Evolutionary conservation across 2,113 vertebrate genomes (phyloP).

Genomic region (Tautogolabrus adspersus): DNA sequence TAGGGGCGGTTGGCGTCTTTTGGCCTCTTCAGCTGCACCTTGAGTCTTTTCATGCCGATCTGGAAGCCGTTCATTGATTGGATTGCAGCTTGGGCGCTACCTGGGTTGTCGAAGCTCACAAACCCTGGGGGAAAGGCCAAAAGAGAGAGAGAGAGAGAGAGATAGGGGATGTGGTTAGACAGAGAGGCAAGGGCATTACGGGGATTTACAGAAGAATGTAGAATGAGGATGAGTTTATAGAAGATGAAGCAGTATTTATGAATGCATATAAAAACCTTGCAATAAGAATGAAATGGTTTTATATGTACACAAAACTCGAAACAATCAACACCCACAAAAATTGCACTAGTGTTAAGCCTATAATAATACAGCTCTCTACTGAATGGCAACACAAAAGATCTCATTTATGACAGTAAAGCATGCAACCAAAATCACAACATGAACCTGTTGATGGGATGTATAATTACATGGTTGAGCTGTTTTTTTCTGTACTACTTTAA

Average conservation of each 20-base stretch:
- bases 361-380: slow-evolving; percentile 13
- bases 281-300: neutral
- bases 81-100: slow-evolving; percentile 98
- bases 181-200: slow-evolving; percentile 16
- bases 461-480: slow-evolving; percentile 42
- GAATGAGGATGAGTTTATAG: slow-evolving; percentile 34
- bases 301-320: slow-evolving; percentile 12
- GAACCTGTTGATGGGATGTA: slow-evolving; percentile 50
- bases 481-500: slow-evolving; percentile 32
- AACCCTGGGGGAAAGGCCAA: slow-evolving; percentile 87
- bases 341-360: neutral
- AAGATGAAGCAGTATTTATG: slow-evolving; percentile 7
- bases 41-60: slow-evolving; percentile 99
- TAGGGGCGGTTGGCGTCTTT: slow-evolving; percentile 99
- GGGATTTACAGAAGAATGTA: slow-evolving; percentile 7
- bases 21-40: slow-evolving; percentile 99
- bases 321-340: slow-evolving; percentile 18
- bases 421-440: slow-evolving; percentile 51
- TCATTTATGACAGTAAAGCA: slow-evolving; percentile 36
- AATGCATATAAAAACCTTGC: neutral
- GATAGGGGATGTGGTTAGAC: slow-evolving; percentile 48
- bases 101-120: slow-evolving; percentile 99
- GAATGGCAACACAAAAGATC: slow-evolving; percentile 31
- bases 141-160: slow-evolving; percentile 35
- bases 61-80: slow-evolving; percentile 99